Base-by-base conservation (phyloP, 1,140 invertebrate genomes). In the Elymnias hypermnestra region DNA sequence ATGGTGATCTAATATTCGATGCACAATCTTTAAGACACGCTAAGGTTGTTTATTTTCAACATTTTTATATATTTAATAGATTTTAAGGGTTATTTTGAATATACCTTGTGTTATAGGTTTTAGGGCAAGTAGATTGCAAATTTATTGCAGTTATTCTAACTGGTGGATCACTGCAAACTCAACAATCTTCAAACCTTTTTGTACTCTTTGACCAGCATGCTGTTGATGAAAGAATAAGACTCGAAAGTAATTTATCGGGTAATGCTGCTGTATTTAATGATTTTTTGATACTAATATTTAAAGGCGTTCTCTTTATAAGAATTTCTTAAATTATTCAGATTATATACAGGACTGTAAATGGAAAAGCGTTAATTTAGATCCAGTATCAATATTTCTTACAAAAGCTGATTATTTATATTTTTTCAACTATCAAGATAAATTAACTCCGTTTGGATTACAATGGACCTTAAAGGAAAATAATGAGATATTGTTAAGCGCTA, bases 191-290 rank as follows among this genome's bases (percentile, higher is more conserved):
- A 6, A 53, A 87, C 45, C 71, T 88, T 36, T 50, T 93, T 9
- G 86, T 92, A 2, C 57, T 92, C 17, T 90, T 94, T 68, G 93
- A 94, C 79, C 93, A 94, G 69, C 93, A 94, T 86, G 93, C 93
- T 36, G 92, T 92, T 13, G 89, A 93, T 76, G 93, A 94, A 75
- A 78, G 92, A 74, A 87, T 94, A 35, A 71, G 90, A 46, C 70
- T 93, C 5, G 92, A 94, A 68, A 71, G 35, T n/a, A 79, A 82
- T 54, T 53, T 83, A 40, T 39, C 49, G 49, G 71, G 79, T 77
- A 55, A 39, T 22, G 3, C 5, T 31, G 17, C 18, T 17, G 0
- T 10, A 33, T 22, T 36, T 48, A 1, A 39, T 18, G 26, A 5
- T 40, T 8, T 3, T 15, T 17, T 33, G 3, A 2, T 33, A 15